Conservation (phyloP, 2,888 invertebrate genomes). For the Molanna angustata region DNA sequence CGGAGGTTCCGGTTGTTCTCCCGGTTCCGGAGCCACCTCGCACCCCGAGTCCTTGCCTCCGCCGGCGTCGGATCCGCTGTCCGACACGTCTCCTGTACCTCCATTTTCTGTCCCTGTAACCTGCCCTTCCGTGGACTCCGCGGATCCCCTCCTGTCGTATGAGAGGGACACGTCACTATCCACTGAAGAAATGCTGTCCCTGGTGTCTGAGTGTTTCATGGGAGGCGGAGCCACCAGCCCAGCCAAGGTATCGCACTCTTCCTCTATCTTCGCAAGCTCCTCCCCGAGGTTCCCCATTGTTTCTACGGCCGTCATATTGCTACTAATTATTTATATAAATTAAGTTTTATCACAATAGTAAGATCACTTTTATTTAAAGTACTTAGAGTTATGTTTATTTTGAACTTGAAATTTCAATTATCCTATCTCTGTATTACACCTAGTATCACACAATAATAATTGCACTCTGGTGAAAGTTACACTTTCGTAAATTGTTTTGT, state of each 20-base stretch:
- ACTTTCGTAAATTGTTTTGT: too few species aligned
- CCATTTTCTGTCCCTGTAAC: conserved; percentile 58
- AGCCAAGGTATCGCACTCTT: conserved; percentile 23
- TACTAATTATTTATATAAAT: conserved; percentile 1
- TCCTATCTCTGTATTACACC: too few species aligned
- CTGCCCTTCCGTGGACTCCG: conserved; percentile 32
- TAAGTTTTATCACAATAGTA: too few species aligned
- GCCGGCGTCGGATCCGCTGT: conserved; percentile 62
- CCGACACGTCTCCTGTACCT: conserved; percentile 61
- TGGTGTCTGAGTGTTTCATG: conserved; percentile 54
- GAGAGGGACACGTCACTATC: conserved; percentile 60
- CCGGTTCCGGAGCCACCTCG: conserved; percentile 56
- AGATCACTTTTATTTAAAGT: too few species aligned
- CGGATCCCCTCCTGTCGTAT: conserved; percentile 47
- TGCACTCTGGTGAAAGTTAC: not conserved
- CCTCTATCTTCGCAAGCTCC: conserved; percentile 19
- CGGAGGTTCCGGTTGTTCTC: conserved; percentile 61
- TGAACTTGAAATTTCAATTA: too few species aligned
- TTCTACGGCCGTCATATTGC: not conserved
- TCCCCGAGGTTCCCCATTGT: conserved; percentile 9
- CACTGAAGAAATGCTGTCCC: conserved; percentile 60
- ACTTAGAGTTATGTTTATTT: too few species aligned
- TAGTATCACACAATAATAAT: conserved; percentile 12
- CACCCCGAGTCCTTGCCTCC: conserved; percentile 67
- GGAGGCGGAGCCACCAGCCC: conserved; percentile 36